Conservation (phyloP, 2,113 vertebrate genomes). For the Physeter macrocephalus region DNA sequence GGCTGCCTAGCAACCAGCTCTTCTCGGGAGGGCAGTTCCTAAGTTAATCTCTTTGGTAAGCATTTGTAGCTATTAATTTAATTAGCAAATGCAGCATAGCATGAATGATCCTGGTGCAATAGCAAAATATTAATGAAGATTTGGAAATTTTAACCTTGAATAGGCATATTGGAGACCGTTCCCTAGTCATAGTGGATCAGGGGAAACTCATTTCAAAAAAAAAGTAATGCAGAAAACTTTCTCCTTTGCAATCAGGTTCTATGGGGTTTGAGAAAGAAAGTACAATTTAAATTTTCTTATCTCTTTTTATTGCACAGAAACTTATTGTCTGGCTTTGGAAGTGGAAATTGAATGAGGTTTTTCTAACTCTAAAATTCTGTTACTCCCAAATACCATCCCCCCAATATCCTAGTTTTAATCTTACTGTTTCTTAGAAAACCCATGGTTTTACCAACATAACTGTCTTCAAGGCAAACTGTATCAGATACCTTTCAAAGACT, state of each 20-base stretch:
- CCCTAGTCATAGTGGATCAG: background rate
- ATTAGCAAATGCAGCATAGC: constrained; percentile 78
- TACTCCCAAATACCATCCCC: background rate
- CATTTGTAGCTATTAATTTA: constrained; percentile 84
- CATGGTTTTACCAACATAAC: background rate
- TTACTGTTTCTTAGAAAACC: background rate
- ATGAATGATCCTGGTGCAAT: constrained; percentile 71
- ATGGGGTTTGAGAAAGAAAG: background rate
- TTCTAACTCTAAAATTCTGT: background rate
- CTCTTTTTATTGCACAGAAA: background rate
- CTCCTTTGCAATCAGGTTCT: background rate
- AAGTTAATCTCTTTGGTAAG: constrained; percentile 79
- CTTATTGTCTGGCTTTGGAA: background rate
- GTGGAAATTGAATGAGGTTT: background rate
- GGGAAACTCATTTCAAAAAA: background rate
- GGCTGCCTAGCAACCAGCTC: constrained; percentile 80
- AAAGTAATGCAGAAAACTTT: background rate
- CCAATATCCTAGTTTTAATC: background rate
- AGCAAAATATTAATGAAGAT: constrained; percentile 74
- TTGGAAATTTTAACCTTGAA: constrained; percentile 72
- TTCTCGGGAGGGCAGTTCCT: constrained; percentile 56
- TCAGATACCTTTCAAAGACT: background rate
- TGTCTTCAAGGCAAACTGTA: background rate
- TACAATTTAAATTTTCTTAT: background rate
- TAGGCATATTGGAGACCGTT: background rate